Evolutionary conservation across 2,797 vertebrate genomes (phyloP).

Genomic region (Myotis pilosus): DNA sequence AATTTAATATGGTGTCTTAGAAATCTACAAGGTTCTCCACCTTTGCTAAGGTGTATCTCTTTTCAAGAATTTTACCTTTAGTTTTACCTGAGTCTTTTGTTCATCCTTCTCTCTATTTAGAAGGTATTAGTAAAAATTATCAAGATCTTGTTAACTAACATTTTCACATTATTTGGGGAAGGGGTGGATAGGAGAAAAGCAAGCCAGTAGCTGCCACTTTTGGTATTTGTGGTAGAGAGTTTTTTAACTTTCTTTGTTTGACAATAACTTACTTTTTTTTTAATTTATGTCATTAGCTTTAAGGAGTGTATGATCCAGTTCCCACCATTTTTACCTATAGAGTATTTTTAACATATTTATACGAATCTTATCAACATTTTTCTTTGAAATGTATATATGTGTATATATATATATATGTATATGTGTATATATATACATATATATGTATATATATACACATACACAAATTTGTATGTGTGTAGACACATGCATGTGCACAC

Average conservation of each 20-base stretch:
- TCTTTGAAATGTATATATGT: not conserved
- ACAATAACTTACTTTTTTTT: not conserved
- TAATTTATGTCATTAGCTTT: not conserved
- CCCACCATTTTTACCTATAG: not conserved
- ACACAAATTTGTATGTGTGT: too few relatives aligned
- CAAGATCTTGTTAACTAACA: not conserved
- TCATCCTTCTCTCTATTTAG: not conserved
- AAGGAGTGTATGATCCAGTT: not conserved
- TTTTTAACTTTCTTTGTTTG: not conserved
- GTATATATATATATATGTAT: not conserved
- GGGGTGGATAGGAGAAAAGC: not conserved
- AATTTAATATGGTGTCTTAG: not conserved
- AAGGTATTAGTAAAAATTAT: not conserved
- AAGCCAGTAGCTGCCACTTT: not conserved
- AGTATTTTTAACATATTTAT: not conserved
- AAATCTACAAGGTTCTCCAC: not conserved
- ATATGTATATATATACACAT: too few relatives aligned
- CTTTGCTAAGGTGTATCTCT: not conserved
- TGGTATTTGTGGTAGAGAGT: not conserved
- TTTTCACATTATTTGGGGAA: not conserved
- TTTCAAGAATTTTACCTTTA: not conserved
- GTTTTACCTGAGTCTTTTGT: not conserved
- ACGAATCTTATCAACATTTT: not conserved
- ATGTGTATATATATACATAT: not conserved
- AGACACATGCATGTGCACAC: too few relatives aligned